phyloP scores from a whole-genome alignment of 2,113 vertebrate genomes.

The Cephalopterus ornatus region DNA sequence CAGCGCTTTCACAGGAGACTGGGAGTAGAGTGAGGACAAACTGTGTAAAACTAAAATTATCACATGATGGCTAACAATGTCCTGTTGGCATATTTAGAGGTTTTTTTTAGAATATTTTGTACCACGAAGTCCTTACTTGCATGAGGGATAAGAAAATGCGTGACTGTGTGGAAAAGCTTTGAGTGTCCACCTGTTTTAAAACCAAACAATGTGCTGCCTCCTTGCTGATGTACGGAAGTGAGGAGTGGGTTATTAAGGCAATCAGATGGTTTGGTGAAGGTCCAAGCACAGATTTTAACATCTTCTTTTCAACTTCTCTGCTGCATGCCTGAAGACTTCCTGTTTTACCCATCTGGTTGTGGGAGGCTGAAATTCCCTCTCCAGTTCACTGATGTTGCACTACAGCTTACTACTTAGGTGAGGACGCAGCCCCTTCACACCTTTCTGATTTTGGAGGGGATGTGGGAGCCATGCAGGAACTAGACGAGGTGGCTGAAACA shows the following conservation, averaged over 20 bases:
- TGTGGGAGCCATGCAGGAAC: background rate
- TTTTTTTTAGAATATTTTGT: background rate
- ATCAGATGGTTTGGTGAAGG: background rate
- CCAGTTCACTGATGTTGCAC: background rate
- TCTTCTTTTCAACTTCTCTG: background rate
- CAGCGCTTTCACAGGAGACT: background rate
- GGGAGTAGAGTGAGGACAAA: background rate
- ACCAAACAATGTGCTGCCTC: background rate
- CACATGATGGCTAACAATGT: background rate
- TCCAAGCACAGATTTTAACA: background rate
- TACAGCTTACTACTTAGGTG: background rate
- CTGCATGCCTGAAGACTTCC: background rate
- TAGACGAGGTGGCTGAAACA: background rate
- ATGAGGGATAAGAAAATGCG: background rate
- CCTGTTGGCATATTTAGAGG: background rate
- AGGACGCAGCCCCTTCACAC: background rate
- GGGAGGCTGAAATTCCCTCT: background rate
- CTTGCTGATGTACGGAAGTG: rapidly evolving
- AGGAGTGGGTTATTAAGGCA: background rate
- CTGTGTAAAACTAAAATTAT: background rate
- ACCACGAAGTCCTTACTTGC: background rate
- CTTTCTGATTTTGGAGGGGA: background rate
- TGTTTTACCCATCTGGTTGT: background rate
- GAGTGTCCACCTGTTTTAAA: background rate
- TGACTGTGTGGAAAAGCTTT: background rate